These are phyloP conservation scores for Hedychridium roseum DNA, from an alignment of 2,888 invertebrate species.

Conservation along the genomic window DNA sequence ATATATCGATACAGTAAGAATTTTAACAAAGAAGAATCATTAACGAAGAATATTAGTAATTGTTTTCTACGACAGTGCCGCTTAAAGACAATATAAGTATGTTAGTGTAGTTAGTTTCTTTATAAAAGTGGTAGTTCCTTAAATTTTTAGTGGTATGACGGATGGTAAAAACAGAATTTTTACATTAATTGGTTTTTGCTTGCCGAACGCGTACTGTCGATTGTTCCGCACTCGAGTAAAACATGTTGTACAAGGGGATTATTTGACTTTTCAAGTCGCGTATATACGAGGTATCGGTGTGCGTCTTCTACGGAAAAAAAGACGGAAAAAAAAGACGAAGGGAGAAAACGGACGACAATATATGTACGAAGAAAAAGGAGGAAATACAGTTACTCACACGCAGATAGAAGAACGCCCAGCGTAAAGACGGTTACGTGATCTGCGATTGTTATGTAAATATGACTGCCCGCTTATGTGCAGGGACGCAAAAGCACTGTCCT, in stretches of 20 bases:
- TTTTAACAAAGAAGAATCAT: too few species aligned
- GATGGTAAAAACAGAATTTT: too few species aligned
- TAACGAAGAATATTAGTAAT: too few species aligned
- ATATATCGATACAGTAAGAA: too few species aligned
- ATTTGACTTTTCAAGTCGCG: conserved; percentile 44
- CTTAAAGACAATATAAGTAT: too few species aligned
- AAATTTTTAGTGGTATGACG: too few species aligned
- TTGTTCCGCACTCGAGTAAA: conserved; percentile 16
- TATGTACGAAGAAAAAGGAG: too few species aligned
- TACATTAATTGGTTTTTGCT: conserved; percentile 5
- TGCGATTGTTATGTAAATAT: conserved; percentile 61
- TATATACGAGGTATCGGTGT: conserved; percentile 30
- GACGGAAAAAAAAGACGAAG: conserved; percentile 15
- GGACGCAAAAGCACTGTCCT: conserved; percentile 18
- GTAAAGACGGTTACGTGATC: conserved; percentile 56
- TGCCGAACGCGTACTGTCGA: conserved; percentile 14
- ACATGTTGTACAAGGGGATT: conserved; percentile 25
- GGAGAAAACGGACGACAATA: conserved; percentile 8
- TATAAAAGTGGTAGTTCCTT: too few species aligned
- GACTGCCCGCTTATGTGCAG: conserved; percentile 45
- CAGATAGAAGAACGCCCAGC: conserved; percentile 40
- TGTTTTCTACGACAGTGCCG: too few species aligned
- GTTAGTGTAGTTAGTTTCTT: too few species aligned
- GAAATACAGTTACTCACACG: conserved; percentile 6
- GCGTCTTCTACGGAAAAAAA: conserved; percentile 39